A percentile compares a stretch with the other conserved stretches of the same genome.
Evolutionary conservation across 1,140 invertebrate species (phyloP).

Genomic region (Drosophila jambulina): DNA sequence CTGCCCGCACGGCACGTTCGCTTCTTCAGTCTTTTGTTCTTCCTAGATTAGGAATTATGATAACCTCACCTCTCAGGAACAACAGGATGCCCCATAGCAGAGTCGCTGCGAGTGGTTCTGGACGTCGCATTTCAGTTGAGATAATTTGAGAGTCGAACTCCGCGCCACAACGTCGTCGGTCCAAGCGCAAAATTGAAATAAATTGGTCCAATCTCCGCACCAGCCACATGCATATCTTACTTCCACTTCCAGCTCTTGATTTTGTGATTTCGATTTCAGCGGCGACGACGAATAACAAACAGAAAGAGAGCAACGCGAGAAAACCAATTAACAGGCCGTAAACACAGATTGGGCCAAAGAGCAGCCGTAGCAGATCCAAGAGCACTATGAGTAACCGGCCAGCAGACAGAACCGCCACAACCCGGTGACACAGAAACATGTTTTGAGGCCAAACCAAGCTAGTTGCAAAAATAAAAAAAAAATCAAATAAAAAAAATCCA

Average conservation of each 20-base stretch:
- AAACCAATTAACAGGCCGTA: constrained; percentile 68
- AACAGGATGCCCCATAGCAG: constrained; percentile 27
- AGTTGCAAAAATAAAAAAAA: constrained; percentile 8
- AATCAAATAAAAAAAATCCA: constrained; percentile 11
- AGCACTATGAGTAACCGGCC: constrained; percentile 29
- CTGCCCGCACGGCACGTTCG: constrained; percentile 38
- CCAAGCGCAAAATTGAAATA: constrained; percentile 77
- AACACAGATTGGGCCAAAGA: constrained; percentile 56
- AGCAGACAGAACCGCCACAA: constrained; percentile 12
- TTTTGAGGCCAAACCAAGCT: constrained; percentile 6
- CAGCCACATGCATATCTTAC: constrained; percentile 70
- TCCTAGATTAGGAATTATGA: not conserved
- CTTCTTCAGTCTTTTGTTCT: constrained; percentile 71
- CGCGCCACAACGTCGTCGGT: constrained; percentile 63
- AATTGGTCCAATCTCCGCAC: constrained; percentile 71
- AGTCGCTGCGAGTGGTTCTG: constrained; percentile 14
- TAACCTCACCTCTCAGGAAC: constrained; percentile 54
- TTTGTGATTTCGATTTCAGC: constrained; percentile 71
- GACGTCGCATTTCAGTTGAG: constrained; percentile 27
- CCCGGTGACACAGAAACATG: constrained; percentile 29
- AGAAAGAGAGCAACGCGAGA: constrained; percentile 55
- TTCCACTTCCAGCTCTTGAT: constrained; percentile 66
- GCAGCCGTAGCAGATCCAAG: constrained; percentile 9
- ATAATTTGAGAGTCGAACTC: constrained; percentile 1
- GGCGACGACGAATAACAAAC: constrained; percentile 65